Evolutionary conservation across 2,113 vertebrate genomes (phyloP).

Genomic region (Sapajus apella): DNA sequence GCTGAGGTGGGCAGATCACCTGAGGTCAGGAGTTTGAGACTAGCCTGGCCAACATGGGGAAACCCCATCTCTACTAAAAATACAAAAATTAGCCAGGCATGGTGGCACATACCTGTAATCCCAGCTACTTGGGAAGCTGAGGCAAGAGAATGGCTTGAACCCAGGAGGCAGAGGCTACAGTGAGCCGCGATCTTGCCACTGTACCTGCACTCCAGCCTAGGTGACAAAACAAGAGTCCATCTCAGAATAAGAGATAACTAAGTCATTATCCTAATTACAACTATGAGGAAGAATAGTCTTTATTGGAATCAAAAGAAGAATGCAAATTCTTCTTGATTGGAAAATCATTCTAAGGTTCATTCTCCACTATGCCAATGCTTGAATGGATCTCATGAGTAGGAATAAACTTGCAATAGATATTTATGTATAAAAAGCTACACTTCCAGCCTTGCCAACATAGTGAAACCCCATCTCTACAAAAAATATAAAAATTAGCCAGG

Average conservation of each 20-base stretch:
- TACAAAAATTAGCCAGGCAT: not conserved
- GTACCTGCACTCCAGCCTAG: not conserved
- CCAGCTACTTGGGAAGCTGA: not conserved
- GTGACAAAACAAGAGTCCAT: not conserved
- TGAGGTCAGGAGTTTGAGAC: not conserved
- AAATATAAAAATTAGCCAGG: too few species aligned
- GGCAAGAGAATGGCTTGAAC: too few species aligned
- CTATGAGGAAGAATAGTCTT: not conserved
- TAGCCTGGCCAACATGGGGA: not conserved
- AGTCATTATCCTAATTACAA: constrained; percentile 6
- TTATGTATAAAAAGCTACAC: not conserved
- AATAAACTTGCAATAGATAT: not conserved
- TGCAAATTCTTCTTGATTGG: not conserved
- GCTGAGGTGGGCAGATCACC: not conserved
- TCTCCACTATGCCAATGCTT: constrained; percentile 14
- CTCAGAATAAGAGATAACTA: not conserved
- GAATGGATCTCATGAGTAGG: not conserved
- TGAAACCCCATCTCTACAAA: too few species aligned
- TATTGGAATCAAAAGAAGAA: not conserved
- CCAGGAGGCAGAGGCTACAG: not conserved
- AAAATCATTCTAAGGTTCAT: not conserved
- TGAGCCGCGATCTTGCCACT: not conserved
- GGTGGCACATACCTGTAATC: not conserved
- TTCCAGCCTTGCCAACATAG: too few species aligned
- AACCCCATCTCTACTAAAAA: not conserved